Base-by-base conservation (phyloP, 2,888 invertebrate species). In the Catocala fraxini region DNA sequence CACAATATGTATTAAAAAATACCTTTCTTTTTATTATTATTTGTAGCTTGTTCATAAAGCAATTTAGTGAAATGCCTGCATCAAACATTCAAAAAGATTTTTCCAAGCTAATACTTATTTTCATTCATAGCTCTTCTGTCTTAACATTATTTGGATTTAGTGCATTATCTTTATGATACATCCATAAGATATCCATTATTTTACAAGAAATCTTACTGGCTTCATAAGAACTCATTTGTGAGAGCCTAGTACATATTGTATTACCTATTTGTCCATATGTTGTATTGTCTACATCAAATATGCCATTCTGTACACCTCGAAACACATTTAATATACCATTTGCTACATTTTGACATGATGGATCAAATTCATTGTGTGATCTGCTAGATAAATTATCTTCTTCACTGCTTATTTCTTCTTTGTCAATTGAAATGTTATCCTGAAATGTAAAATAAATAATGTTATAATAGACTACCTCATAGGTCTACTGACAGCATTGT, bases 111-210 rank as follows among this genome's bases (percentile, higher is more conserved):
- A 25, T 25, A 25, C 1, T 25, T 25, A 25, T 25, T 3, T 3
- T 25, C 3, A 25, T 25, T 48, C 55, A 48, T 47, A 43, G 11
- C 63, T 59, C 59, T 54, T 77, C 73, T 12, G 63, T 13, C 35
- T 82, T 81, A 11, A 79, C 33, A 74, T 84, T 86, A 83, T 92
- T 93, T 25, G 91, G 91, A 80, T 93, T 93, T 39, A 79, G 68
- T 46, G 90, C 89, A 81, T 86, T 93, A 70, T 88, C 82, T 68
- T 83, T 77, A 77, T 93, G 86, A 83, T 93, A 92, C 3, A 86
- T 58, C 7, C 87, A 70, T 53, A 94, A 82, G 62, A 93, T 83
- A 59, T 89, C 88, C 64, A 87, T 83, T 54, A 94, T 92, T 83
- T 89, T 89, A 43, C 78, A 76, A 2, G 89, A 82, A 7, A 84